Evolutionary conservation across 2,888 invertebrate species (phyloP).

Genomic region (Caenorhabditis sinica): DNA sequence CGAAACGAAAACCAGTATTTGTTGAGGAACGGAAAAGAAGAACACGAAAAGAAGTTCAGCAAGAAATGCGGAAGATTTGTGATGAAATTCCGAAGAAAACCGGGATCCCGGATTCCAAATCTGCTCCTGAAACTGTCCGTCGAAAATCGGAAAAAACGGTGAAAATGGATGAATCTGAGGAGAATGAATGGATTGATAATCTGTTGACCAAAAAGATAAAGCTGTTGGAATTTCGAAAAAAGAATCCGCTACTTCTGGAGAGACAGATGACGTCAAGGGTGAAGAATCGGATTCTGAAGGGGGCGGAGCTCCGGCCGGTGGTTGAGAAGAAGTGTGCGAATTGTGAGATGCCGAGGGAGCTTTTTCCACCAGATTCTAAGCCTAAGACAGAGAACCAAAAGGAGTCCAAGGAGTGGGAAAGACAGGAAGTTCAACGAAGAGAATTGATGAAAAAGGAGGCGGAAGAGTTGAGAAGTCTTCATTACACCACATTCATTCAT

Average conservation of each 20-base stretch:
- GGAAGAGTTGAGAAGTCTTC: slow-evolving; percentile 4
- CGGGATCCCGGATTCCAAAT: neutral
- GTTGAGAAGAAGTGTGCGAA: neutral
- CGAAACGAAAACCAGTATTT: slow-evolving; percentile 31
- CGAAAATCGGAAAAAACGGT: neutral
- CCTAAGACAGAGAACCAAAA: neutral
- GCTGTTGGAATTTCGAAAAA: neutral
- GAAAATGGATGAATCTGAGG: neutral
- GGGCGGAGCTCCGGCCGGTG: slow-evolving; percentile 1
- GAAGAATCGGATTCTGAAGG: slow-evolving; percentile 13
- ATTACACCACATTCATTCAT: slow-evolving; percentile 34
- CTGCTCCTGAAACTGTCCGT: neutral
- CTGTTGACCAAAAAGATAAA: neutral
- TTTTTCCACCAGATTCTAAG: no score
- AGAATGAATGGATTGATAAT: neutral
- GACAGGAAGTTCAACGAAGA: slow-evolving; percentile 13
- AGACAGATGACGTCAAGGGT: neutral
- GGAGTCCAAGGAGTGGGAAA: slow-evolving; percentile 47
- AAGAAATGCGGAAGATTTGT: slow-evolving; percentile 29
- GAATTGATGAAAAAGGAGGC: slow-evolving; percentile 29
- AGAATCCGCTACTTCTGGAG: neutral
- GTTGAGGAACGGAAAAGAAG: slow-evolving; percentile 10
- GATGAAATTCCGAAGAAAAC: neutral
- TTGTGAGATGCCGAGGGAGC: neutral
- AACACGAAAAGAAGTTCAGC: slow-evolving; percentile 7